phyloP scores from a whole-genome alignment of 2,113 vertebrate genomes.

The Ctenomys sociabilis region DNA sequence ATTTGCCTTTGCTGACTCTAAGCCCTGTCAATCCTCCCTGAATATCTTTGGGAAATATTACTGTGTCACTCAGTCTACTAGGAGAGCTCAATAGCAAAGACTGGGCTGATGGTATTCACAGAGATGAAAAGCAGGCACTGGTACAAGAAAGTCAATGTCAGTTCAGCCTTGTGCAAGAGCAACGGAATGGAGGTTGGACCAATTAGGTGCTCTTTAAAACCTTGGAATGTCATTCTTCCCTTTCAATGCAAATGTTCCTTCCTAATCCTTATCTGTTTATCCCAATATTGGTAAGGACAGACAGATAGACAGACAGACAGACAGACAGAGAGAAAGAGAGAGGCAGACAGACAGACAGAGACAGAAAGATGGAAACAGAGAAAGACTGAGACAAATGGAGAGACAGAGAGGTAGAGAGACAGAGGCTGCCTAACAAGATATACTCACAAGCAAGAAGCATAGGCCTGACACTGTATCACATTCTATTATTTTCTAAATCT shows the following conservation, averaged over 20 bases:
- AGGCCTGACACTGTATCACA: neutral
- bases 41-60: slow-evolving; percentile 63
- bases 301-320: neutral
- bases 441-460: neutral
- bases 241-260: neutral
- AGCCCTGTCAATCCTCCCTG: slow-evolving; percentile 63
- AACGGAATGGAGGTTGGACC: neutral
- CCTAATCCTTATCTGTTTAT: neutral
- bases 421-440: neutral
- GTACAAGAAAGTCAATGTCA: neutral
- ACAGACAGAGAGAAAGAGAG: neutral
- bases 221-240: neutral
- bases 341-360: neutral
- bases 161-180: neutral
- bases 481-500: too few relatives aligned
- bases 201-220: slow-evolving; percentile 21
- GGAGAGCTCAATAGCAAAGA: slow-evolving; percentile 68
- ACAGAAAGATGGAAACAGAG: neutral
- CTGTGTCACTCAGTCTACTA: slow-evolving; percentile 57
- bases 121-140: neutral
- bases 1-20: slow-evolving; percentile 72
- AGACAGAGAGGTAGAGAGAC: neutral
- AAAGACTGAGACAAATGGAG: neutral
- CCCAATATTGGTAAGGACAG: neutral
- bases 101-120: slow-evolving; percentile 37